These are phyloP conservation scores for Pedionomus torquatus DNA, from an alignment of 2,113 vertebrate species.

Conservation along the genomic window DNA sequence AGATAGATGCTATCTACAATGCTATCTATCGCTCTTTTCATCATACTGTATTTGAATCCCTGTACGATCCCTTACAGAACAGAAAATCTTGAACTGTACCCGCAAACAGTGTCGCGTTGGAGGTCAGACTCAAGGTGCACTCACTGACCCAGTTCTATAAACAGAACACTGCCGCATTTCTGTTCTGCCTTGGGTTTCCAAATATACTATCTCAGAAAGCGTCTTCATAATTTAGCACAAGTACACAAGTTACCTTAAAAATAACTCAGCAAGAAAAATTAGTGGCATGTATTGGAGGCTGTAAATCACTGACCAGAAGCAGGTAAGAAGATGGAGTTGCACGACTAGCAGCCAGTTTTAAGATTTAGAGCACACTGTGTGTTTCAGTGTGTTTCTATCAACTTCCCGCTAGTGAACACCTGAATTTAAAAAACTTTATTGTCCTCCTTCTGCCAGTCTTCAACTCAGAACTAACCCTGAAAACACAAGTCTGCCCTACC, in stretches of 20 bases:
- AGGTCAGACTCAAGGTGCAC: neutral
- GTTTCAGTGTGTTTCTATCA: neutral
- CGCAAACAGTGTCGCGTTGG: neutral
- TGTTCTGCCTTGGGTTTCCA: neutral
- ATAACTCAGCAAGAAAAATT: neutral
- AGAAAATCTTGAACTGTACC: neutral
- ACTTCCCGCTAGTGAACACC: neutral
- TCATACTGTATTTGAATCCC: neutral
- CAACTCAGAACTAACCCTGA: neutral
- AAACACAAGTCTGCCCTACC: neutral
- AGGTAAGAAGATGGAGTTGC: neutral
- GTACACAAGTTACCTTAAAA: neutral
- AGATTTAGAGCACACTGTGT: neutral
- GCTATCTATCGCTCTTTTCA: neutral
- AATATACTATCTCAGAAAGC: neutral
- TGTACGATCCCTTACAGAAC: neutral
- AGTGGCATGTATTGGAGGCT: neutral
- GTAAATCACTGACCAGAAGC: neutral
- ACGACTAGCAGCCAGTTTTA: neutral
- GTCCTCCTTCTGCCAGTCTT: neutral
- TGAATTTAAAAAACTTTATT: neutral
- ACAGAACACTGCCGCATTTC: neutral
- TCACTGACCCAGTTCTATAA: conserved; percentile 40
- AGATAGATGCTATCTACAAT: too few relatives aligned
- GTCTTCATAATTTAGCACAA: neutral